Conservation (phyloP, 2,113 vertebrate genomes). For the Telmatochromis brachygnathus region DNA sequence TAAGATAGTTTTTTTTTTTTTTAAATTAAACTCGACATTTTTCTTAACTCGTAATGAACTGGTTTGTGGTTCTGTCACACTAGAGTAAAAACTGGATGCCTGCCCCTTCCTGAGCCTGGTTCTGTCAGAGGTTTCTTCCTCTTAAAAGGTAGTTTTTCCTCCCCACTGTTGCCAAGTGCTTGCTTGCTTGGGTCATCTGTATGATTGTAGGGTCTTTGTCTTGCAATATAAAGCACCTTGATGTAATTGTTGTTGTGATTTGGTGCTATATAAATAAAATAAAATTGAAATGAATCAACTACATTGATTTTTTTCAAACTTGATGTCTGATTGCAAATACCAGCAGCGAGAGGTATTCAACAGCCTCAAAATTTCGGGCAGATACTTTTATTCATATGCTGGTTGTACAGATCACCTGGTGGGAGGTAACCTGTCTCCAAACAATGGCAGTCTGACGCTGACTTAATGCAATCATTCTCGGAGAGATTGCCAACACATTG, state of each 20-base stretch:
- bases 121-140: not conserved
- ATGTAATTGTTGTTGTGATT: not conserved
- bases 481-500: not conserved
- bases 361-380: not conserved
- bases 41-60: not conserved
- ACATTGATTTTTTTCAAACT: not conserved
- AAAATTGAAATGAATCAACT: not conserved
- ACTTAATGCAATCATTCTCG: not conserved
- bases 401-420: not conserved
- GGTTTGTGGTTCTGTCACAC: not conserved
- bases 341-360: not conserved
- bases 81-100: not conserved
- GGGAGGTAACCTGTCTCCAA: not conserved
- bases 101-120: not conserved
- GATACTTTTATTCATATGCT: not conserved
- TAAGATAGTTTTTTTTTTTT: not conserved
- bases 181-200: not conserved
- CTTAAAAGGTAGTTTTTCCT: not conserved
- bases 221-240: not conserved
- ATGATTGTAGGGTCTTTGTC: not conserved
- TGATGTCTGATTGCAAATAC: not conserved
- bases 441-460: not conserved
- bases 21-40: rapidly evolving
- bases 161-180: not conserved
- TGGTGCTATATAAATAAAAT: not conserved